Evolutionary conservation across 2,797 vertebrate genomes (phyloP).

Genomic region (Phataginus tetradactyla): DNA sequence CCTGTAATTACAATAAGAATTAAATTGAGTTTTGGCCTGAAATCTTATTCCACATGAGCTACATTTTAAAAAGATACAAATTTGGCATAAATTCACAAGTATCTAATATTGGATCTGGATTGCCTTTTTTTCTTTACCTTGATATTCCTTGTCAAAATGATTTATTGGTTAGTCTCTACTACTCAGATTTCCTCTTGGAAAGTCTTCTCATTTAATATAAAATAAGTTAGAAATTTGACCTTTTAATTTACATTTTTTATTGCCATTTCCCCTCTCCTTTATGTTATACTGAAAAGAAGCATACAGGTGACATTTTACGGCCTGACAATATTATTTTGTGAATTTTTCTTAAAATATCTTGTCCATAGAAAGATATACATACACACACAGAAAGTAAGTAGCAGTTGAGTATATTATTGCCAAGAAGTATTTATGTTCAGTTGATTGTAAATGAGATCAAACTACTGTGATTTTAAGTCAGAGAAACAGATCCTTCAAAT

Average conservation of each 20-base stretch:
- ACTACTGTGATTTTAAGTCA: background rate
- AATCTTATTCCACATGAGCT: slow-evolving; percentile 15
- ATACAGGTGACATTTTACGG: slow-evolving; percentile 28
- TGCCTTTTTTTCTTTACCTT: background rate
- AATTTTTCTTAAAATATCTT: background rate
- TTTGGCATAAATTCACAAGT: slow-evolving; percentile 40
- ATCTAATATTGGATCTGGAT: slow-evolving; percentile 19
- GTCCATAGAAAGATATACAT: background rate
- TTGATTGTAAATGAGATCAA: background rate
- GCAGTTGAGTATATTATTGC: background rate
- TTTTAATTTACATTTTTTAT: slow-evolving; percentile 45
- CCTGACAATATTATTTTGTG: background rate
- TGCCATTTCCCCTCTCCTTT: slow-evolving; percentile 29
- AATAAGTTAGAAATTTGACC: slow-evolving; percentile 45
- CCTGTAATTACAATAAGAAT: slow-evolving; percentile 18
- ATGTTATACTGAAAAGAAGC: background rate
- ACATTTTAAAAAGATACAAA: slow-evolving; percentile 9
- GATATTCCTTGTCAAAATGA: background rate
- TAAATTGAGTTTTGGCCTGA: slow-evolving; percentile 32
- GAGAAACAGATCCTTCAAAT: slow-evolving; percentile 26
- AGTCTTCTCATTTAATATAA: slow-evolving; percentile 1
- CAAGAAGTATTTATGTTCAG: background rate
- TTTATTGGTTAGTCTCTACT: slow-evolving; percentile 36
- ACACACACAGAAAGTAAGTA: background rate
- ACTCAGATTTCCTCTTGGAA: background rate